These are phyloP conservation scores for Galeopterus variegatus DNA, from an alignment of 2,113 vertebrate genomes.

Conservation along the genomic window DNA sequence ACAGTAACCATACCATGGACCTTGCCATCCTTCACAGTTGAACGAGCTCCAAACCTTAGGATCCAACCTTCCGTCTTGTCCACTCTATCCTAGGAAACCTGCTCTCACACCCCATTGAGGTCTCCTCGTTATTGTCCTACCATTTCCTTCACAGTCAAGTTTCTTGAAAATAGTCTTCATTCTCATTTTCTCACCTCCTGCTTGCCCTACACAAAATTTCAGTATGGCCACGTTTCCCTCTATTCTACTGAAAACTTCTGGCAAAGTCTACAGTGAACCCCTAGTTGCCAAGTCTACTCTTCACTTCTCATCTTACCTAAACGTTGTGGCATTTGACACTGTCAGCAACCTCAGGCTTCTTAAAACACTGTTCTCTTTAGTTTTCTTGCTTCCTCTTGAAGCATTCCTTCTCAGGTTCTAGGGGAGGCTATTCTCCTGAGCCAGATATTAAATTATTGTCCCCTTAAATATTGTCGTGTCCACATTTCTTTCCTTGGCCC, in stretches of 20 bases:
- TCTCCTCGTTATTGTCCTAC: not conserved
- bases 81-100: not conserved
- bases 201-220: not conserved
- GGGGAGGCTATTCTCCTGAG: not conserved
- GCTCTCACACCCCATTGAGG: not conserved
- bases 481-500: not conserved
- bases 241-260: not conserved
- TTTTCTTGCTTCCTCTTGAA: not conserved
- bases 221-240: rapidly evolving
- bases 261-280: not conserved
- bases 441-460: not conserved
- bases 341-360: not conserved
- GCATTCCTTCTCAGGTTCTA: not conserved
- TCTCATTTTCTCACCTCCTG: not conserved
- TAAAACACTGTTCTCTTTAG: too few relatives aligned
- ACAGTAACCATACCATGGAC: rapidly evolving
- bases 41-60: not conserved
- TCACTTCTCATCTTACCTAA: not conserved
- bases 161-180: not conserved
- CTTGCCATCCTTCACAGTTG: not conserved
- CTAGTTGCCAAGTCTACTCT: not conserved
- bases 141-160: not conserved
- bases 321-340: not conserved
- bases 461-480: not conserved
- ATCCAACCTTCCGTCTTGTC: not conserved